Base-by-base conservation (phyloP, 2,888 invertebrate species). In the Drosophila dives region DNA sequence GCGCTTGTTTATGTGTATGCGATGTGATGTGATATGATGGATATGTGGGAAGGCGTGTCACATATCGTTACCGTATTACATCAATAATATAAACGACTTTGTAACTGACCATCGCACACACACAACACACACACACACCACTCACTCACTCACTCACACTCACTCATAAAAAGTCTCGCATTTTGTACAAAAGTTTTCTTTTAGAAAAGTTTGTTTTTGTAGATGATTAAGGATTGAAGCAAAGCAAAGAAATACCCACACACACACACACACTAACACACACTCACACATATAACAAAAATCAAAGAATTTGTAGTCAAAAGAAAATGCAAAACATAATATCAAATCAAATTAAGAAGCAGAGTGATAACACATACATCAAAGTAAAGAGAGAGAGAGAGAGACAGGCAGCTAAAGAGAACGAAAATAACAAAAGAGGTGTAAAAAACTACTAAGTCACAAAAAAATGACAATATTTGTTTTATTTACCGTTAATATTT, bases 261-360 rank as follows among this genome's bases (percentile, higher is more conserved):
- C 17, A 49, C 49, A 15, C 23, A 15, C 15, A 42, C 20, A 42
- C 42, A 42, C 4, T 20, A 15, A 6, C 6, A 36, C 7, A 8
- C 17, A n/a, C n/a, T 23, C 10, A 62, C 12, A 50, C 23, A 61
- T 23, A 50, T 11, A 82, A 82, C 80, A 76, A 76, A 82, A 80
- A 80, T 80, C 80, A 80, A 82, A 80, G 80, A 83, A 87, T 85
- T 85, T 79, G 83, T 86, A 81, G 83, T 85, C 84, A 87, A 85
- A 79, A 76, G 45, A 50, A 59, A 45, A 45, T 45, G 45, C 23
- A 45, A 75, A 50, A 59, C 42, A 54, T 54, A 38, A 73, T 64
- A 69, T 63, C 56, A 79, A 75, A 76, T 54, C 60, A 74, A 54
- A 51, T 75, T 23, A 51, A 55, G 23, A 55, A 68, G 60, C 50